Base-by-base conservation (phyloP, 2,888 invertebrate species). In the Amphipoea lucens region DNA sequence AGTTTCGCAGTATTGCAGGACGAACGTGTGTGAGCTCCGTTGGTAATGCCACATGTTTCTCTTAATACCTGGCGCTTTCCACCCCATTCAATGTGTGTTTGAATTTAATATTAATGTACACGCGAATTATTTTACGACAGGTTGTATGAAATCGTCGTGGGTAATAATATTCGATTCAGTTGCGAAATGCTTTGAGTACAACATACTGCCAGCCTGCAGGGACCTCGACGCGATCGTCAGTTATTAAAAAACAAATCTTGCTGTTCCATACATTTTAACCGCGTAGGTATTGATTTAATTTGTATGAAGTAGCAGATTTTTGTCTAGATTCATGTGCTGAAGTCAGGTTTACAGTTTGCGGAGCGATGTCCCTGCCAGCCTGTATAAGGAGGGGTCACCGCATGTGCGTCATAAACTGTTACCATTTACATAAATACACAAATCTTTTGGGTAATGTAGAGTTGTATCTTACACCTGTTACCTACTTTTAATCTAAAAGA, bases 11-110 rank as follows among this genome's bases (percentile, higher is more conserved):
- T 54, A 54, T 71, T 88, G 62, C 82, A 68, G 20, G 7, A 69
- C 0, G 45, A 60, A 20, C 78, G 83, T 79, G 54, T 60, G 45
- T 57, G 36, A 63, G 66, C 65, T 74, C 71, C 66, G 63, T 79
- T 68, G 65, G 73, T 74, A 79, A 82, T 80, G 71, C 74, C 71
- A 36, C 85, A 83, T 85, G 85, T 88, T 87, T 89, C 91, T 89
- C 86, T 91, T 92, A 92, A 94, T 94, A 94, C 91, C 90, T 89
- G 88, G 83, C 88, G 90, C 89, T 91, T 89, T 90, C 90, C 91
- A 90, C 90, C 91, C 91, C 90, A 88, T 89, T 86, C 90, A 89
- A 92, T 92, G 91, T 92, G 91, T 92, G 91, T 91, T 92, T 91
- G 90, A 92, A 91, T 92, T 90, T 86, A 88, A 90, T 91, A 93